Conservation (phyloP, 2,797 vertebrate genomes). For the Xenopus petersii region DNA sequence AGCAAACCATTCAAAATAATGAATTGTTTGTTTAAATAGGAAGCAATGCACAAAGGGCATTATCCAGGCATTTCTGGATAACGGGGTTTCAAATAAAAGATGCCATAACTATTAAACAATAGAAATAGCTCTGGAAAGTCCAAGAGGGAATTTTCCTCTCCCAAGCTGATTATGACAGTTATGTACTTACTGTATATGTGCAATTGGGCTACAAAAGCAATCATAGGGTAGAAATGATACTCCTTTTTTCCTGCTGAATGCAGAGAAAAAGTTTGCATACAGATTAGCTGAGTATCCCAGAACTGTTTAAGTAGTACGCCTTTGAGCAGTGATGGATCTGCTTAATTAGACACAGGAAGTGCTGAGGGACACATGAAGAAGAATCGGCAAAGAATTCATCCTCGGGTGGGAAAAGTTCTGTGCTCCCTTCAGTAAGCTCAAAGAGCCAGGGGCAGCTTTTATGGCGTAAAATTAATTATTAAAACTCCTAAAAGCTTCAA, state of each 20-base stretch:
- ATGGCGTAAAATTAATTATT: constrained; percentile 8
- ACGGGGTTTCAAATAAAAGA: too few species aligned
- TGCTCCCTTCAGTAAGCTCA: constrained; percentile 6
- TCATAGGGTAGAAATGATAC: neutral
- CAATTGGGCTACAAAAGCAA: too few species aligned
- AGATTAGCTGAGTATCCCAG: constrained; percentile 10
- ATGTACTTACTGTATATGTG: too few species aligned
- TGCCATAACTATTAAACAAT: too few species aligned
- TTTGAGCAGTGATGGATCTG: neutral
- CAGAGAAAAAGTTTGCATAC: neutral
- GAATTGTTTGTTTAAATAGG: too few species aligned
- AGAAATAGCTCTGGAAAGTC: too few species aligned
- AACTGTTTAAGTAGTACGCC: constrained; percentile 11
- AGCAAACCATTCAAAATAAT: too few species aligned
- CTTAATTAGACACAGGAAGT: constrained; percentile 17
- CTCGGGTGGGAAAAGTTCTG: neutral
- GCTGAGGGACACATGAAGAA: constrained; percentile 5
- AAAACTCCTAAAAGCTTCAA: neutral
- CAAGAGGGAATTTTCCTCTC: too few species aligned
- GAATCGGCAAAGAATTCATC: neutral
- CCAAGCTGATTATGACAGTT: too few species aligned
- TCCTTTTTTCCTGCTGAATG: neutral
- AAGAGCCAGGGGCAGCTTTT: neutral
- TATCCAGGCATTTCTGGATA: too few species aligned
- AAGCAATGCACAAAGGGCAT: too few species aligned